A percentile compares a stretch with the other conserved stretches of the same genome.
These are phyloP conservation scores for Bradypus variegatus DNA, from an alignment of 2,797 vertebrate species.

Conservation along the genomic window DNA sequence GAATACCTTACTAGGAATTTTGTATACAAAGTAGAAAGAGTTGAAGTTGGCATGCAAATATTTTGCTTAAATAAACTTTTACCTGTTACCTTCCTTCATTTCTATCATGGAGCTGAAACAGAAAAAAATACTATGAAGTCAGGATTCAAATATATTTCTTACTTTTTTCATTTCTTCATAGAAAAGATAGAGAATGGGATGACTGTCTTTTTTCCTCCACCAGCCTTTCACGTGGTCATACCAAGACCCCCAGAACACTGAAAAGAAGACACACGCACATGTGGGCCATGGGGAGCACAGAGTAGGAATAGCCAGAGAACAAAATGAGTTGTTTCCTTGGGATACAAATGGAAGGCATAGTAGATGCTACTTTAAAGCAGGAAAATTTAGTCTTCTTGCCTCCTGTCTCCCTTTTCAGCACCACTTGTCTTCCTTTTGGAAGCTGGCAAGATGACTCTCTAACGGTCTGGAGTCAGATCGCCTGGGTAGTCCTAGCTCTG, in stretches of 20 bases:
- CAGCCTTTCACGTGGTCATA: slow-evolving; percentile 76
- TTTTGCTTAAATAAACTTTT: not conserved
- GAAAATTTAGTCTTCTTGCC: not conserved
- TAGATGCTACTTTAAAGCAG: not conserved
- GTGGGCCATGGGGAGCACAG: not conserved
- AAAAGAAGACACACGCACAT: slow-evolving; percentile 17
- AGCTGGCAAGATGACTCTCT: not conserved
- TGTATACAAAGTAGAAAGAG: not conserved
- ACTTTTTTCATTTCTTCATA: slow-evolving; percentile 80
- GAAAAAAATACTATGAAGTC: not conserved
- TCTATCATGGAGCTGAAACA: not conserved
- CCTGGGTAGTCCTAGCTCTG: not conserved
- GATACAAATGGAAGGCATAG: not conserved
- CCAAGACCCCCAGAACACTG: slow-evolving; percentile 77
- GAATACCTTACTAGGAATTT: not conserved
- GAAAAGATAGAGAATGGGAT: slow-evolving; percentile 76
- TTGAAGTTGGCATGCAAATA: not conserved
- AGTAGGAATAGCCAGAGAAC: not conserved
- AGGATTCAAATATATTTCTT: slow-evolving; percentile 17
- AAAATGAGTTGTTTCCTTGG: not conserved
- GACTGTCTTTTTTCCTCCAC: slow-evolving; percentile 76
- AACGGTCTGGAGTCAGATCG: not conserved
- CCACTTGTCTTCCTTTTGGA: not conserved
- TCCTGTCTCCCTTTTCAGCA: not conserved
- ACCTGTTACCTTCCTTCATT: not conserved